Conservation (phyloP, 2,113 vertebrate species). For the Amazona guildingii region DNA sequence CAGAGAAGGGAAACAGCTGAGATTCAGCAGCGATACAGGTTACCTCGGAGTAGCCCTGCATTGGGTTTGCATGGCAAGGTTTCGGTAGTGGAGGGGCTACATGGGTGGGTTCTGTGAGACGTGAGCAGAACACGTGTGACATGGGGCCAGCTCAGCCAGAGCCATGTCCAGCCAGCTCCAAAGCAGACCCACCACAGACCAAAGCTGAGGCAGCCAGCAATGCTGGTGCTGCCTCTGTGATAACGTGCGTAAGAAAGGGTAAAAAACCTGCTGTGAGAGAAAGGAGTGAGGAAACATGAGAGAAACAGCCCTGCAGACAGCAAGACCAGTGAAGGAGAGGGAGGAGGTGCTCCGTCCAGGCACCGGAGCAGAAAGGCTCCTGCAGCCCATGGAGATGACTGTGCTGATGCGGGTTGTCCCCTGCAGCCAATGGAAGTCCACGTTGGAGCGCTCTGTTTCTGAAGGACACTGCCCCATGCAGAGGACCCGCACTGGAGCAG, state of each 20-base stretch:
- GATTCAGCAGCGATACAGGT: not conserved
- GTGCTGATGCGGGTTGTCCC: not conserved
- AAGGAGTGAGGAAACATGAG: not conserved
- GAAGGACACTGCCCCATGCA: not conserved
- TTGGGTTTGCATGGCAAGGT: not conserved
- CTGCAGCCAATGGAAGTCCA: not conserved
- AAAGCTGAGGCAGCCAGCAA: not conserved
- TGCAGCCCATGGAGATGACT: not conserved
- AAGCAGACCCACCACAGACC: not conserved
- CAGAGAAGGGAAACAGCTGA: conserved; percentile 55
- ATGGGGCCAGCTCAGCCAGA: not conserved
- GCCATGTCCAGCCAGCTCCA: not conserved
- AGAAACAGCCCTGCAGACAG: not conserved
- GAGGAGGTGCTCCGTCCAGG: not conserved
- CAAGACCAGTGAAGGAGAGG: not conserved
- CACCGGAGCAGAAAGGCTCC: not conserved
- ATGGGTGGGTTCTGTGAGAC: not conserved
- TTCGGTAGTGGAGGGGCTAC: not conserved
- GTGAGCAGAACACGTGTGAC: not conserved
- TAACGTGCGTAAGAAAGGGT: not conserved
- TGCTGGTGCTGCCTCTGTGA: not conserved
- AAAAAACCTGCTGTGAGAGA: not conserved
- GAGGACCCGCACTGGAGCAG: not conserved
- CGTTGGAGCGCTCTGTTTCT: fast-evolving
- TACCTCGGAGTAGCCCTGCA: not conserved